These are phyloP conservation scores for Dendrolimus houi DNA, from an alignment of 2,888 invertebrate species.

Conservation along the genomic window DNA sequence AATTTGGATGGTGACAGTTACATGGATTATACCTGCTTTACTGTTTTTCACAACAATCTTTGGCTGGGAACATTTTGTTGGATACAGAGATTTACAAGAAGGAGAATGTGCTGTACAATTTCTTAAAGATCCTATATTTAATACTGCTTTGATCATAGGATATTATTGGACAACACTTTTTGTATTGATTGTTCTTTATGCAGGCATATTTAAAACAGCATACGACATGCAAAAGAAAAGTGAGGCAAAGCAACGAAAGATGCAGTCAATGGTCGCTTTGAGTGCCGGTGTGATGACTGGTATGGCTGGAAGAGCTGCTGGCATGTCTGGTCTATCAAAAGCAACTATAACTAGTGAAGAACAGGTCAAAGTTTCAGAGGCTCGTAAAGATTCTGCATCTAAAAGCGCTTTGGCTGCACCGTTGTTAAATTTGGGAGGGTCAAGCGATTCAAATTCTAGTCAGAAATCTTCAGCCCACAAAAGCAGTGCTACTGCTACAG, in stretches of 20 bases:
- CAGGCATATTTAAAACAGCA: conserved; percentile 97
- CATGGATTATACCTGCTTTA: conserved; percentile 97
- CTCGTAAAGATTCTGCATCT: conserved; percentile 54
- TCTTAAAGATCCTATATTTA: conserved; percentile 97
- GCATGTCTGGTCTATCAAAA: conserved; percentile 89
- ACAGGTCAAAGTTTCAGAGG: conserved; percentile 75
- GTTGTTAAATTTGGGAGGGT: conserved; percentile 54
- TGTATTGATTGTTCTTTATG: conserved; percentile 96
- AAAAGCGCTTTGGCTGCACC: conserved; percentile 60
- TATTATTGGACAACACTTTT: conserved; percentile 99
- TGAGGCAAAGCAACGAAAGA: conserved; percentile 95
- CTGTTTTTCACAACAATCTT: conserved; percentile 99
- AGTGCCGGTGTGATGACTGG: conserved; percentile 94
- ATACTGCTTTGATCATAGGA: conserved; percentile 96
- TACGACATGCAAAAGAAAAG: conserved; percentile 98
- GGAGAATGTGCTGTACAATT: conserved; percentile 98
- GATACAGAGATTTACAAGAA: conserved; percentile 89
- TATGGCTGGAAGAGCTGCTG: conserved; percentile 92
- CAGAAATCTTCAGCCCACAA: conserved; percentile 77
- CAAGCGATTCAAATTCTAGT: conserved; percentile 77
- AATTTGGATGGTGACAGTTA: conserved; percentile 95
- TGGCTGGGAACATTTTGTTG: conserved; percentile 99
- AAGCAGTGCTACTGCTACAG: conserved; percentile 75
- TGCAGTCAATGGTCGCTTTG: conserved; percentile 95
- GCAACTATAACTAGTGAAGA: conserved; percentile 84